Conservation (phyloP, 2,888 invertebrate genomes). For the Resseliella maxima region DNA sequence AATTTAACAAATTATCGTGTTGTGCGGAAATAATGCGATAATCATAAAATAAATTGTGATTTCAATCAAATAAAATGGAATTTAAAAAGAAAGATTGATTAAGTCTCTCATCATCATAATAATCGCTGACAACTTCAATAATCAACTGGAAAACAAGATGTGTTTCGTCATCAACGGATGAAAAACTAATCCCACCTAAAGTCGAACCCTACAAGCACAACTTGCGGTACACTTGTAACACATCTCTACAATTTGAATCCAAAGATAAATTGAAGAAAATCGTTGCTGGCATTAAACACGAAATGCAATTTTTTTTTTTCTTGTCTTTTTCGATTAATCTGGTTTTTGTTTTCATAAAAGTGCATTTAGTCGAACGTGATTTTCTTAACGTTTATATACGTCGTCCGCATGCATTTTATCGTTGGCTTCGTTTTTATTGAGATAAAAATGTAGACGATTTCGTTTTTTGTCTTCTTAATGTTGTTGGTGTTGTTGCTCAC, state of each 20-base stretch:
- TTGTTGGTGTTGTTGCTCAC: neutral
- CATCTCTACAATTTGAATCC: no score
- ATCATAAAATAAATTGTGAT: neutral
- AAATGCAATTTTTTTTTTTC: neutral
- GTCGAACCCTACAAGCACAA: no score
- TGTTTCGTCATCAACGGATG: neutral
- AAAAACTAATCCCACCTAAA: no score
- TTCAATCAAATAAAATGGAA: no score
- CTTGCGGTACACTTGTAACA: no score
- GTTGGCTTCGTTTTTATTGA: conserved; percentile 19
- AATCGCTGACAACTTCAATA: neutral
- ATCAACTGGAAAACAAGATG: neutral
- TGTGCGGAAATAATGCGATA: neutral
- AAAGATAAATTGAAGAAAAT: conserved; percentile 26
- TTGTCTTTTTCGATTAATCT: neutral
- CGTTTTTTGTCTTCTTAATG: neutral
- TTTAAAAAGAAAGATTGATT: neutral
- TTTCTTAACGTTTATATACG: conserved; percentile 9
- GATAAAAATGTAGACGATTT: conserved; percentile 34
- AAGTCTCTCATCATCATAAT: neutral
- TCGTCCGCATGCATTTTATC: conserved; percentile 46
- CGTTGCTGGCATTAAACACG: neutral
- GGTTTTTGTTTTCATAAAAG: conserved; percentile 48
- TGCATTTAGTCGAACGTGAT: conserved; percentile 40
- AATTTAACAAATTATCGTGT: neutral